A percentile compares a stretch with the other conserved stretches of the same genome.
Evolutionary conservation across 2,888 invertebrate genomes (phyloP).

Genomic region (Agriopis aurantiaria): DNA sequence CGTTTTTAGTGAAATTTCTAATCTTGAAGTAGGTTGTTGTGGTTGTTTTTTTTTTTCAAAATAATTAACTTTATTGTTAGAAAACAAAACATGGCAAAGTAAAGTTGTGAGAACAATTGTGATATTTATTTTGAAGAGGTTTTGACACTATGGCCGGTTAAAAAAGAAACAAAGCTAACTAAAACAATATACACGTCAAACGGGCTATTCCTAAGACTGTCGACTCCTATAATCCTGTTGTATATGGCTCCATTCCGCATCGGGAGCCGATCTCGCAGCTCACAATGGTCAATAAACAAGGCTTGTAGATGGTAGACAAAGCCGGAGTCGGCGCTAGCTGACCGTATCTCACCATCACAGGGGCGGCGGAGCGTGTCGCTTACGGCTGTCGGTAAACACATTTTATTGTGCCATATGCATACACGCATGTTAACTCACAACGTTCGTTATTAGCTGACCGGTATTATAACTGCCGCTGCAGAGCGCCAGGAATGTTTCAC

Average conservation of each 20-base stretch:
- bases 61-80: background rate
- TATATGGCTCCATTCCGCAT: conserved; percentile 73
- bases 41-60: too few species aligned
- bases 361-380: conserved; percentile 76
- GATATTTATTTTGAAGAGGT: too few species aligned
- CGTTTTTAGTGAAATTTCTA: too few species aligned
- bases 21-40: too few species aligned
- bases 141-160: background rate
- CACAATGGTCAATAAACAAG: conserved; percentile 82
- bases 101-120: too few species aligned
- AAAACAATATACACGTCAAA: conserved; percentile 42
- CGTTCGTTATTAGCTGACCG: conserved; percentile 44
- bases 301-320: conserved; percentile 76
- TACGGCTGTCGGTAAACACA: conserved; percentile 76
- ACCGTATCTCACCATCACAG: conserved; percentile 72
- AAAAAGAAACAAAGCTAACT: conserved; percentile 26
- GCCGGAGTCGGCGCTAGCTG: conserved; percentile 67
- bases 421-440: conserved; percentile 63
- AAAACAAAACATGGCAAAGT: background rate
- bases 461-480: conserved; percentile 37
- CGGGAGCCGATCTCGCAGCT: conserved; percentile 68
- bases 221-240: conserved; percentile 53
- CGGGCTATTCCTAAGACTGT: conserved; percentile 29
- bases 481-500: conserved; percentile 29
- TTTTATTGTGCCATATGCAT: conserved; percentile 75